phyloP scores from a whole-genome alignment of 37 sponge, comb jelly and placozoan species.

The Dysidea cf. avara region DNA sequence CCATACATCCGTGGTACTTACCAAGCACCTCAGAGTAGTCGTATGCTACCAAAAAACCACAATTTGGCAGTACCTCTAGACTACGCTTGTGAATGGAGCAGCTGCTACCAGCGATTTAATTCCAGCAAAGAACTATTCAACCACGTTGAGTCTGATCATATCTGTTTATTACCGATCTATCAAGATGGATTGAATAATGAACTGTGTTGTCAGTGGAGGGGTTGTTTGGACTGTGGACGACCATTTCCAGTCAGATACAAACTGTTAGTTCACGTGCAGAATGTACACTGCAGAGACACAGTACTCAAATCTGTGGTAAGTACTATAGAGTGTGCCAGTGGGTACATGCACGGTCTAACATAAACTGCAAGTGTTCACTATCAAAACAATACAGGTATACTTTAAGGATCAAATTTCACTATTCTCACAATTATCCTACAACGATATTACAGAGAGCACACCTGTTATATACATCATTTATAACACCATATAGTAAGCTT shows the following conservation, averaged over 20 bases:
- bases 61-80: not conserved
- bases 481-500: no score
- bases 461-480: no score
- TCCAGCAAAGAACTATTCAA: slow-evolving; percentile 29
- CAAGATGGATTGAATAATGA: not conserved
- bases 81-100: slow-evolving; percentile 29
- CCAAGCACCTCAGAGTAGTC: not conserved
- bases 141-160: slow-evolving; percentile 43
- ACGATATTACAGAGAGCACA: no score
- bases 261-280: slow-evolving; percentile 45
- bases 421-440: no score
- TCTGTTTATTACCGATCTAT: not conserved
- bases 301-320: no score
- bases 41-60: not conserved
- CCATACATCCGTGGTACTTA: not conserved
- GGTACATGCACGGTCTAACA: no score
- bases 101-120: slow-evolving; percentile 7
- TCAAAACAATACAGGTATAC: no score
- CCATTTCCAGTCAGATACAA: slow-evolving; percentile 46
- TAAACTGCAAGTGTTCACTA: no score
- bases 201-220: slow-evolving; percentile 34
- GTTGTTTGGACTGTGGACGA: slow-evolving; percentile 6
- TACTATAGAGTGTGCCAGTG: no score
- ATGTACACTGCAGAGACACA: slow-evolving; percentile 24
- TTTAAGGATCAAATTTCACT: no score